Evolutionary conservation across 1,140 invertebrate species (phyloP), one percentile per base, ranked within the genome.

Genomic region (Drosophila eugracilis): DNA sequence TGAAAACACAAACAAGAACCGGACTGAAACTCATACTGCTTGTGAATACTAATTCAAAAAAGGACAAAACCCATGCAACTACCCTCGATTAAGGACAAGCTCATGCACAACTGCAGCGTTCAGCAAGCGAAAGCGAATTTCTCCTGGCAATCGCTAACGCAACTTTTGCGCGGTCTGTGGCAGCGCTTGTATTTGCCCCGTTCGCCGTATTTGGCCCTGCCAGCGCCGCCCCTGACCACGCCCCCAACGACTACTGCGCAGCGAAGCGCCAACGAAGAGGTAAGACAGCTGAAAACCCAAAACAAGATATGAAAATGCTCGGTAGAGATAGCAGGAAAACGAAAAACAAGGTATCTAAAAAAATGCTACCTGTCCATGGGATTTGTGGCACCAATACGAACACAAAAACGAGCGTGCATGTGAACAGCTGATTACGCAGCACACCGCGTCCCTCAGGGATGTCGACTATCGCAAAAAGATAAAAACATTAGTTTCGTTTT

Each of bases 61-160:
- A 26, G 21, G 6, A 24, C 19, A 26, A 39, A 42, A 47, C 72
- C 48, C 67, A 44, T 80, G 60, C 50, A 50, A 37, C 14, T 34
- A 7, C 34, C 14, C 14, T 24, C 34, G 17, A 14, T 1, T 24
- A 52, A 30, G 37, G n/a, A 15, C 30, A 10, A 71, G 48, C 78
- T 52, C 77, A 88, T 88, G 83, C 70, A 44, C 60, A 24, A 28
- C 48, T 4, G 36, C 66, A 14, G 14, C 36, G 36, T 15, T 14
- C 14, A 37, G 48, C 62, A 42, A 45, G 41, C 66, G 49, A 59
- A 44, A 42, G 41, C 72, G 47, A 66, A 59, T 72, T 12, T 75
- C 30, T 57, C 65, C 74, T 88, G 83, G 84, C 74, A 75, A 26
- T 34, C 65, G 52, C 57, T 88, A n/a, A 63, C 65, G 30, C 58